Base-by-base conservation (phyloP, 35 echinoderm and acorn worm genomes). In the Amphiura filiformis region DNA sequence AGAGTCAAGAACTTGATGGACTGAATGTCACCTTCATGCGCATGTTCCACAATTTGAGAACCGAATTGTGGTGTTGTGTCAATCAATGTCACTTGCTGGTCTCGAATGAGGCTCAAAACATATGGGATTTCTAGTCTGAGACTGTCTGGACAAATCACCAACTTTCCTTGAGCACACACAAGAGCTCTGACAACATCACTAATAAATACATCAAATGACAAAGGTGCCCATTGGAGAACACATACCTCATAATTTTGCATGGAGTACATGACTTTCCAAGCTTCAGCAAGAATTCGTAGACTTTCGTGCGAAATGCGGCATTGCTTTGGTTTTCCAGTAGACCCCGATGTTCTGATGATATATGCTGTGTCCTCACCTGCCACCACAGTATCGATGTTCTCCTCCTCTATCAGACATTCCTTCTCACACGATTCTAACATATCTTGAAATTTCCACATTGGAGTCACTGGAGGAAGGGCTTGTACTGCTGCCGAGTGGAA, bases 21-120 rank as follows among this genome's bases (percentile, higher is more conserved):
- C 35, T 80, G 13, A 12, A 80, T 4, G 35, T 80, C 78, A 12
- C 2, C 31, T 36, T 3, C 30, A 39, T 34, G 7, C 1, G 17
- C 4, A 34, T 80, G 12, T 12, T 80, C 26, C 13, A 80, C 31
- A 32, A 80, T 80, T 39, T 80, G 78, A 36, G 35, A 80, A 3
- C 78, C 78, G 34, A 80, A 80, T 80, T 80, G 78, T 36, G 78
- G 78, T 39, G 78, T 80, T 26, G 78, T 80, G 13, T 80, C 78
- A 36, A 80, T 35, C 17, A 80, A 34, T 4, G 78, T 80, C 4
- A 26, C 78, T 12, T 80, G 34, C 34, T 80, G 78, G 1, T 80
- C 38, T 80, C 38, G 34, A 80, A 80, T 80, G 17, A 80, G 78
- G n/a, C 38, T 80, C 4, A 12, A 32, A 80, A 80, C 35, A 36